These are phyloP conservation scores for Xanthia icteritia DNA, from an alignment of 2,888 invertebrate genomes.

Conservation along the genomic window DNA sequence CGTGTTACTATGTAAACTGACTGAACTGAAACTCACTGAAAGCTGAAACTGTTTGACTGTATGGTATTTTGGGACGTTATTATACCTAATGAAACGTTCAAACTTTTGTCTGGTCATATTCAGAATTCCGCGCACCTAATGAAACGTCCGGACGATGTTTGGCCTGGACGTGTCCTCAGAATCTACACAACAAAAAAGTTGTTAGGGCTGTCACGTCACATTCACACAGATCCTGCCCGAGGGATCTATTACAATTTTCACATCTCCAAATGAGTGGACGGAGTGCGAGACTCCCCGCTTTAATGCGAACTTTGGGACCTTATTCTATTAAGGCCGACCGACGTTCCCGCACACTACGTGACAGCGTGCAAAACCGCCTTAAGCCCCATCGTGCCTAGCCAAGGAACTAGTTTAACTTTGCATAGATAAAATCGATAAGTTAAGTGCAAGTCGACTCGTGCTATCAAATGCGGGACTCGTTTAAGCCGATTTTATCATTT, in stretches of 20 bases:
- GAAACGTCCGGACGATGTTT: conserved; percentile 28
- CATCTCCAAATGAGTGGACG: conserved; percentile 51
- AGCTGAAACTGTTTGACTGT: conserved; percentile 15
- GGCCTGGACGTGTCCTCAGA: conserved; percentile 26
- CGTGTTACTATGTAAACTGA: conserved; percentile 21
- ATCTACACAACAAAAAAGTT: conserved; percentile 41
- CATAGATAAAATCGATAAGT: conserved; percentile 67
- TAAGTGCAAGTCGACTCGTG: conserved; percentile 55
- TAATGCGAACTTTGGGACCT: conserved; percentile 57
- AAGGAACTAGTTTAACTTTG: conserved; percentile 67
- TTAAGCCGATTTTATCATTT: conserved; percentile 62
- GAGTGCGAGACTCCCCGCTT: conserved; percentile 40
- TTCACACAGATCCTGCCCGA: conserved; percentile 17
- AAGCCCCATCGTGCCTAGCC: conserved; percentile 57
- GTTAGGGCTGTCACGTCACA: conserved; percentile 40
- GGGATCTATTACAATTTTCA: conserved; percentile 55
- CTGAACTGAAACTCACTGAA: conserved; percentile 25
- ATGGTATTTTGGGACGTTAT: conserved; percentile 16
- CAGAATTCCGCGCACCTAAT: conserved; percentile 25
- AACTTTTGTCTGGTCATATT: conserved; percentile 18
- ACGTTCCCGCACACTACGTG: conserved; percentile 50
- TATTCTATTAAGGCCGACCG: conserved; percentile 60
- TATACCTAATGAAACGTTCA: conserved; percentile 20
- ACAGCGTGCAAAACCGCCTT: conserved; percentile 48
- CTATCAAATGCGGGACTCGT: conserved; percentile 48